Evolutionary conservation across 1,140 invertebrate species (phyloP).

Genomic region (Drosophila kanapiae): DNA sequence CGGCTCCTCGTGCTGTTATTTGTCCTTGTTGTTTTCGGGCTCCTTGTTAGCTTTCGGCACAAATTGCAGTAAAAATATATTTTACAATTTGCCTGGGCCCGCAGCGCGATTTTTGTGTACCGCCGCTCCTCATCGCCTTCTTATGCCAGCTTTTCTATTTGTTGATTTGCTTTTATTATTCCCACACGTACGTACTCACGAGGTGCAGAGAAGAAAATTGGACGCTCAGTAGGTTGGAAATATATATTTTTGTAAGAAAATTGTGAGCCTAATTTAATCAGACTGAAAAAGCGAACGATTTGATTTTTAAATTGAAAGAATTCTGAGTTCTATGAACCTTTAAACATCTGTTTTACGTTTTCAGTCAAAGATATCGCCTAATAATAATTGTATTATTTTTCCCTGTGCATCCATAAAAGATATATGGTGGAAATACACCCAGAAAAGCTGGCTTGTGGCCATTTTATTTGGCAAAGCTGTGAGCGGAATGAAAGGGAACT

Average conservation of each 20-base stretch:
- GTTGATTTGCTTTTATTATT: constrained; percentile 78
- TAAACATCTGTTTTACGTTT: not conserved
- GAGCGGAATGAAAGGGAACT: constrained; percentile 43
- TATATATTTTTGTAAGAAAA: not conserved
- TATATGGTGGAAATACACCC: constrained; percentile 10
- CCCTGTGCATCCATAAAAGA: constrained; percentile 24
- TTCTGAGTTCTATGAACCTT: not conserved
- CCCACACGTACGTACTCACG: constrained; percentile 30
- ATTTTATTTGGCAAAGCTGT: constrained; percentile 67
- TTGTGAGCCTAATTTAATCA: not conserved
- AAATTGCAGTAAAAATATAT: constrained; percentile 82
- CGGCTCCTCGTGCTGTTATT: constrained; percentile 14
- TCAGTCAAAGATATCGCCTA: not conserved
- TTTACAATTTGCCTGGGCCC: constrained; percentile 73
- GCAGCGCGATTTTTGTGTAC: constrained; percentile 25
- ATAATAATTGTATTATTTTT: constrained; percentile 1
- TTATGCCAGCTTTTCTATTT: constrained; percentile 49
- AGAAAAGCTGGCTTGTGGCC: constrained; percentile 46
- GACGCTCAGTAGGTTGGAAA: not conserved
- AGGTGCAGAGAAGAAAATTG: constrained; percentile 9
- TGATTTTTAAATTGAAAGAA: not conserved
- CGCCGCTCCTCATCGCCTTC: constrained; percentile 16
- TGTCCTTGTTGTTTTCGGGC: constrained; percentile 33
- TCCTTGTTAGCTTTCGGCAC: constrained; percentile 72
- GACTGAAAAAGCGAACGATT: not conserved